Base-by-base conservation (phyloP, 2,797 vertebrate species). In the Melanotaenia parkinsoni region DNA sequence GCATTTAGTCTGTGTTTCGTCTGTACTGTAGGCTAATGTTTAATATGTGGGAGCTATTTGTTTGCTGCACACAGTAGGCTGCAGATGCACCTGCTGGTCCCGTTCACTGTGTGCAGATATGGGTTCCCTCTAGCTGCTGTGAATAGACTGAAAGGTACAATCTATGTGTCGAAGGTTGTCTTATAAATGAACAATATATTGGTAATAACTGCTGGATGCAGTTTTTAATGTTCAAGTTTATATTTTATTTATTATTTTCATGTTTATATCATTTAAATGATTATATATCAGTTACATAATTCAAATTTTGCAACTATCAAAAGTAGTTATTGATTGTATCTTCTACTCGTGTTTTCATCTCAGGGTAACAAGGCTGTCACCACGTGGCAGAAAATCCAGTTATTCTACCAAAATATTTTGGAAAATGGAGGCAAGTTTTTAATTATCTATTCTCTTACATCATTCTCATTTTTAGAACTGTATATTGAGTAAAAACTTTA, bases 341-440 rank as follows among this genome's bases (percentile, higher is more conserved):
- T 57, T 6, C 16, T 76, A 8, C 13, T 69, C 35, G 14, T 72
- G 20, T 75, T 1, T 72, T 37, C 18, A 50, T 77, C 32, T 43
- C 73, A 84, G 82, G 68, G 54, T 71, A 63, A 67, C 30, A 68
- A 79, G 38, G 28, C 18, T 51, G 61, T 80, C 60, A 59, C 78
- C 16, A 24, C 72, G 33, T 92, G 90, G 92, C 82, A 93, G 82
- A 90, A 82, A 74, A 38, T 89, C 22, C 73, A 89, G 3, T 76
- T 90, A 14, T 67, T 87, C 65, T 91, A 92, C 77, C 73, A 63
- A 58, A 80, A 79, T 77, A 84, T 91, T 75, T 79, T 94, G 79
- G 86, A 90, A 68, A 93, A 94, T 82, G 94, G 93, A 83, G 93
- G 91, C 85, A 78, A 50, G 79, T 60, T 20, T 62, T 58, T 53